Evolutionary conservation across 2,797 vertebrate species (phyloP).

Genomic region (Anguilla anguilla): DNA sequence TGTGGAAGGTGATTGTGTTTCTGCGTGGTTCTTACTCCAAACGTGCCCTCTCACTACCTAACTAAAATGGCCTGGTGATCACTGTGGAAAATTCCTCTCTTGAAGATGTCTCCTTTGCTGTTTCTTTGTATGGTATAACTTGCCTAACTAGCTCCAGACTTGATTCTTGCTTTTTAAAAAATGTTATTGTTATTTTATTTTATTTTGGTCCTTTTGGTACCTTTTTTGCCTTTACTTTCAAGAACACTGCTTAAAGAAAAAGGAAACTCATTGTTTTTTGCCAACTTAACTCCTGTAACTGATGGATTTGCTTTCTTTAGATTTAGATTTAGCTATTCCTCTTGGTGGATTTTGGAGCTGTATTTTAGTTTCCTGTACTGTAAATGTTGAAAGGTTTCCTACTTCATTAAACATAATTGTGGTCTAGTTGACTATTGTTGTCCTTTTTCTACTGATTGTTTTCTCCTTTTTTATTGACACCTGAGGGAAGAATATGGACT

Average conservation of each 20-base stretch:
- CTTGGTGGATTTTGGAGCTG: background rate
- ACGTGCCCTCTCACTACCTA: background rate
- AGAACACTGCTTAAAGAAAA: background rate
- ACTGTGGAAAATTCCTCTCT: background rate
- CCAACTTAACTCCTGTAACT: constrained; percentile 16
- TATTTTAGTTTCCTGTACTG: constrained; percentile 34
- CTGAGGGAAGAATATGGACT: background rate
- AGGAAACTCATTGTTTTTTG: constrained; percentile 32
- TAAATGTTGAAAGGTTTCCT: constrained; percentile 30
- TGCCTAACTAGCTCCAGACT: background rate
- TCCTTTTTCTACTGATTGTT: constrained; percentile 40
- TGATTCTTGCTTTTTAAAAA: constrained; percentile 10
- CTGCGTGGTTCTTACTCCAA: background rate
- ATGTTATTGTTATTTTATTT: background rate
- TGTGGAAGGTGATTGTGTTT: background rate
- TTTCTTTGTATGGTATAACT: background rate
- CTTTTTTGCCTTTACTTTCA: constrained; percentile 2
- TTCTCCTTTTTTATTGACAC: background rate
- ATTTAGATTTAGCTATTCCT: constrained; percentile 33
- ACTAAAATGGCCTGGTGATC: constrained; percentile 8
- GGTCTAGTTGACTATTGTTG: constrained; percentile 32
- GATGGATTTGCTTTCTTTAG: constrained; percentile 32
- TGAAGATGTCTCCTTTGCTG: background rate
- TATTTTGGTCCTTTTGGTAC: background rate
- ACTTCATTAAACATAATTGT: constrained; percentile 33